Conservation (phyloP, 2,797 vertebrate species). For the Eulemur coronatus region DNA sequence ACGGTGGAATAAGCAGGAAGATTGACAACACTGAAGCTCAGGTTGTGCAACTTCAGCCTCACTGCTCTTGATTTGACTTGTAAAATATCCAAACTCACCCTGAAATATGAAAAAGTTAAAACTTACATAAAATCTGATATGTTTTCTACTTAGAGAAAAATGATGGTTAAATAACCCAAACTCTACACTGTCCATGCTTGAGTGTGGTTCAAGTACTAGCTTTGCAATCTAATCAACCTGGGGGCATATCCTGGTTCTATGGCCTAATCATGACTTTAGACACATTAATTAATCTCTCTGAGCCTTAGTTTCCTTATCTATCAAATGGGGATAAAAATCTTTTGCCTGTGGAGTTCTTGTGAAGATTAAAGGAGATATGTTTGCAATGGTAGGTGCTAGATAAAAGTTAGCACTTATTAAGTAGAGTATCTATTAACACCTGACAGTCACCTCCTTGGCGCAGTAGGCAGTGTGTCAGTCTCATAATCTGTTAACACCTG, state of each 20-base stretch:
- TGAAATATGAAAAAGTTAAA: slow-evolving; percentile 25
- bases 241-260: background rate
- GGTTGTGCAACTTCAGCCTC: background rate
- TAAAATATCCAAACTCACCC: background rate
- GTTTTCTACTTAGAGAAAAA: background rate
- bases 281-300: background rate
- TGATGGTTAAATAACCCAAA: background rate
- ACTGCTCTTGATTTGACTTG: background rate
- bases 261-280: background rate
- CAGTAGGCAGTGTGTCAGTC: background rate
- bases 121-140: background rate
- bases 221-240: background rate
- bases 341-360: background rate
- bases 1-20: background rate
- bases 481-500: background rate
- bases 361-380: background rate
- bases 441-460: background rate
- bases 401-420: background rate
- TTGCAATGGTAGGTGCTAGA: background rate
- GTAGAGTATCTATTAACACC: background rate
- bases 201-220: background rate
- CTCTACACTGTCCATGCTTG: background rate
- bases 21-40: background rate
- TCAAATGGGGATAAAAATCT: background rate
- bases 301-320: background rate